Conservation (phyloP, 1,140 invertebrate species). For the Drosophila willistoni region DNA sequence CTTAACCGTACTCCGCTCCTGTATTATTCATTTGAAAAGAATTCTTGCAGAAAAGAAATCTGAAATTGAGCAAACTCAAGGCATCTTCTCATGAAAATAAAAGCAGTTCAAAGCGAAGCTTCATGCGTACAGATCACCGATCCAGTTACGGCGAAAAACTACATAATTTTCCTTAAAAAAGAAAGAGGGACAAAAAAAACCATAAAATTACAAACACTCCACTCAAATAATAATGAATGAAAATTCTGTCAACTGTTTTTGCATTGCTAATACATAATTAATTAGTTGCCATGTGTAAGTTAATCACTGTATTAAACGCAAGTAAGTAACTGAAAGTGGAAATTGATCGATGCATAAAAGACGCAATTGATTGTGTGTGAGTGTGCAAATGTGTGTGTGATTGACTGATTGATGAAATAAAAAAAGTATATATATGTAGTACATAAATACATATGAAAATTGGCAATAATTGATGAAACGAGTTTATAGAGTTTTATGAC, state of each 20-base stretch:
- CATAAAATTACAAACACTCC: neutral
- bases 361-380: neutral
- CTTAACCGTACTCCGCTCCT: constrained; percentile 37
- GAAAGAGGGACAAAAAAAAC: neutral
- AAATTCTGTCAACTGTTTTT: constrained; percentile 22
- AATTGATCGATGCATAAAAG: neutral
- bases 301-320: constrained; percentile 41
- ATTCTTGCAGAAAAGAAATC: constrained; percentile 55
- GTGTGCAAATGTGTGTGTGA: constrained; percentile 10
- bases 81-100: constrained; percentile 8
- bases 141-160: neutral
- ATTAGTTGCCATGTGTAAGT: constrained; percentile 47
- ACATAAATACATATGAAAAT: constrained; percentile 33
- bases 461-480: constrained; percentile 36
- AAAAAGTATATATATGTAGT: constrained; percentile 4
- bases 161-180: neutral
- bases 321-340: constrained; percentile 44
- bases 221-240: constrained; percentile 24
- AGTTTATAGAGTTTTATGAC: constrained; percentile 28
- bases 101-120: constrained; percentile 42
- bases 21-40: constrained; percentile 27
- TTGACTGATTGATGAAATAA: constrained; percentile 24
- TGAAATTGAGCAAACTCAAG: constrained; percentile 51
- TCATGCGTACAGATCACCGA: constrained; percentile 35
- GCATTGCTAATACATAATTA: constrained; percentile 51